Base-by-base conservation (phyloP, 2,888 invertebrate species). In the Xanthia togata region DNA sequence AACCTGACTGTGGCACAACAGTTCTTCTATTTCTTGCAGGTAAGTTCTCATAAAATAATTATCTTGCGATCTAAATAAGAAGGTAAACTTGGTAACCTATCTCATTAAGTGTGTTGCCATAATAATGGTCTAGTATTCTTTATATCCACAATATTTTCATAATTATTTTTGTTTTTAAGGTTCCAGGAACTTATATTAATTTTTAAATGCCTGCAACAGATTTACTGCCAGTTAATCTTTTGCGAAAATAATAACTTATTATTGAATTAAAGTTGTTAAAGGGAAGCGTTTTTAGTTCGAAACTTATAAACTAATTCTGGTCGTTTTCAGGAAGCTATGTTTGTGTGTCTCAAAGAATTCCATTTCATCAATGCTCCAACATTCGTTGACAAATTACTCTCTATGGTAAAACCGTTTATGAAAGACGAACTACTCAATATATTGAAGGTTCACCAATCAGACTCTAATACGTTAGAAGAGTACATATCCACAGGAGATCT, bases 371-470 rank as follows among this genome's bases (percentile, higher is more conserved):
- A 98, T 87, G 97, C 97, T 17, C 97, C 97, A 5, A 96, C 97
- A 2, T 97, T 98, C 79, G 97, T 98, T 93, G 98, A 98, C 85
- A 97, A 97, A 89, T 95, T 98, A 69, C 87, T 98, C 88, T 96
- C 97, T 1, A 93, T 98, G 91, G 97, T 98, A 92, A 97, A 95
- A 89, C 98, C 98, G 0, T 98, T 98, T 86, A 97, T 98, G 97
- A 98, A 98, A 88, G 97, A 97, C 83, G 97, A 97, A 83, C 91
- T 98, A 26, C 88, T 95, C 5, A 93, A 94, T 73, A 93, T 96
- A 76, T 89, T 97, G 62, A 96, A 97, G 76, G 90, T 97, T 60
- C 97, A 97, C 87, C 94, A 93, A 64, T 93, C 91, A 14, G 93
- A 91, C 2, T 88, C 96, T 9, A 95, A 96, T 4, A 95, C 95